Evolutionary conservation across 2,113 vertebrate species (phyloP), one percentile per base, ranked within the genome.

Genomic region (Salminus brasiliensis): DNA sequence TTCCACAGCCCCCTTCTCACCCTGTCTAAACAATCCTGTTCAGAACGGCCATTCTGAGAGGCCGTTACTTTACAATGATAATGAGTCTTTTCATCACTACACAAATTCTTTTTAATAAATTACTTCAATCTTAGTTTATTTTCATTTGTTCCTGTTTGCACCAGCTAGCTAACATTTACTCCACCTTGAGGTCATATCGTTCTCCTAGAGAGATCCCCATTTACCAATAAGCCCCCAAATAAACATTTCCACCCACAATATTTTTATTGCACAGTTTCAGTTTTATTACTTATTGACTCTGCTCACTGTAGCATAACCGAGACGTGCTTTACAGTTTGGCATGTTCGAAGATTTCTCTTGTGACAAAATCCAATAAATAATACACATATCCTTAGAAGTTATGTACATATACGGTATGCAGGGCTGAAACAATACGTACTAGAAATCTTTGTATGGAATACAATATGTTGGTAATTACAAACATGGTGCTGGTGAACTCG

Each of bases 181-280:
- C n/a, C n/a, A n/a, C n/a, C n/a, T n/a, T n/a, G n/a, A n/a, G n/a
- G n/a, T n/a, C n/a, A n/a, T n/a, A n/a, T n/a, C n/a, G 5, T 21
- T 4, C 16, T 21, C 47, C 47, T 49, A n/a, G n/a, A n/a, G n/a
- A n/a, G n/a, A n/a, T n/a, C n/a, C n/a, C n/a, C n/a, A n/a, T n/a
- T n/a, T n/a, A n/a, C n/a, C n/a, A n/a, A n/a, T n/a, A n/a, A n/a
- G 21, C 21, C 21, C n/a, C 21, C 29, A 5, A 70, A 15, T 60
- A 27, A 30, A 53, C 55, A 70, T 55, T 34, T 29, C 25, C 57
- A 79, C n/a, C 29, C 55, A 80, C 68, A 81, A 59, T 41, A 23
- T 76, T 88, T n/a, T 88, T 89, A 85, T 87, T 90, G 39, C 69
- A 81, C 84, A 87, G 4, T 9, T 29, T 72, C 73, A 83, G 70